These are phyloP conservation scores for Dreissena rostriformis DNA, from an alignment of 1,140 invertebrate genomes.

Conservation along the genomic window DNA sequence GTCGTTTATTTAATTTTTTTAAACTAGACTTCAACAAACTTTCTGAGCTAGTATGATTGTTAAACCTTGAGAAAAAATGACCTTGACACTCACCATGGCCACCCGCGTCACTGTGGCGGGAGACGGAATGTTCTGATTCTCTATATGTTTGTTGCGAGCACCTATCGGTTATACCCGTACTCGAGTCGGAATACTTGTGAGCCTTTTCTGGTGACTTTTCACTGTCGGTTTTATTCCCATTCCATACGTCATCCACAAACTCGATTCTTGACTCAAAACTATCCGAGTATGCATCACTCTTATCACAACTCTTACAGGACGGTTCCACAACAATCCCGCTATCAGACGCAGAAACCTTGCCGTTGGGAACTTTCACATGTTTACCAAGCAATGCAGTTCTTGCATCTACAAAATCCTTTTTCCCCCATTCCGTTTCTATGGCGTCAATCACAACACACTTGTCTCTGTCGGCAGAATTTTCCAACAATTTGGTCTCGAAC, in stretches of 20 bases:
- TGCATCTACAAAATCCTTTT: neutral
- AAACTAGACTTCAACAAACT: constrained; percentile 67
- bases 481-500: neutral
- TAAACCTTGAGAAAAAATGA: constrained; percentile 47
- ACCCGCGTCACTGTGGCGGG: constrained; percentile 2
- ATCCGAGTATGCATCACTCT: constrained; percentile 43
- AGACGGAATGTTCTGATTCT: constrained; percentile 41
- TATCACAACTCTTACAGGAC: constrained; percentile 40
- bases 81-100: constrained; percentile 66
- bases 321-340: constrained; percentile 53
- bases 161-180: no score
- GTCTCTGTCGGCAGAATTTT: neutral
- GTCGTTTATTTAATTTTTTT: constrained; percentile 57
- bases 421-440: neutral
- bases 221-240: constrained; percentile 1
- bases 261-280: constrained; percentile 12
- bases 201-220: neutral
- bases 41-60: constrained; percentile 59
- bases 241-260: constrained; percentile 2
- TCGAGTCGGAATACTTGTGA: neutral
- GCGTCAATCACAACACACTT: constrained; percentile 25
- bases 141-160: neutral
- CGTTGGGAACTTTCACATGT: constrained; percentile 18
- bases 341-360: constrained; percentile 38
- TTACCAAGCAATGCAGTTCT: neutral